phyloP scores from a whole-genome alignment of 2,113 vertebrate species.

The Sylvietta virens region DNA sequence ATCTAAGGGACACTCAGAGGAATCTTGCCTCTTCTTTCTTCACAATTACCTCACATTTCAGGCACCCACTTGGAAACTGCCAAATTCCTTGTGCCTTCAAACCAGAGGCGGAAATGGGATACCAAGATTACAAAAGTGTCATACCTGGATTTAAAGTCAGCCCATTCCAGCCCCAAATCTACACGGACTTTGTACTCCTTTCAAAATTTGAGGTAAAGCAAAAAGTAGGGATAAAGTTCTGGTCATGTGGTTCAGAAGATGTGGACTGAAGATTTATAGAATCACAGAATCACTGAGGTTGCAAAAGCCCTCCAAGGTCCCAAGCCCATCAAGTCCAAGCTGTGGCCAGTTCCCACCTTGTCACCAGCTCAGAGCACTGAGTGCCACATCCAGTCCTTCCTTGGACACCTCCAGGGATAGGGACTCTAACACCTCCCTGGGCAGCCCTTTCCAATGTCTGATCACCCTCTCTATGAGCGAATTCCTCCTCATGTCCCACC shows the following conservation, averaged over 20 bases:
- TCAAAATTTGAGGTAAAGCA: not conserved
- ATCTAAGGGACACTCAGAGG: not conserved
- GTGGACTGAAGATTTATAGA: not conserved
- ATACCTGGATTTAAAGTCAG: not conserved
- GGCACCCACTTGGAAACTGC: not conserved
- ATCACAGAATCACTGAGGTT: not conserved
- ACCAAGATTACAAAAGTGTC: not conserved
- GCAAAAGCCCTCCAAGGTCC: not conserved
- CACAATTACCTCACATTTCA: not conserved
- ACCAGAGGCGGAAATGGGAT: not conserved
- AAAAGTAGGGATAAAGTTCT: not conserved
- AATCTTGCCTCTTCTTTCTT: not conserved
- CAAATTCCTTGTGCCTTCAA: not conserved
- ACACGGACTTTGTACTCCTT: not conserved
- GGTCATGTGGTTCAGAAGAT: not conserved
- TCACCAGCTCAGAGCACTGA: not conserved
- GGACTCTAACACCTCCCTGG: too few relatives aligned
- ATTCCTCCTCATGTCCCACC: not conserved
- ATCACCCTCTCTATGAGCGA: not conserved
- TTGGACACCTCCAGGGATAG: not conserved
- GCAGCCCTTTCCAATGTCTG: rapidly evolving
- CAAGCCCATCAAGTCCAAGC: rapidly evolving
- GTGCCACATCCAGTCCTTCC: rapidly evolving
- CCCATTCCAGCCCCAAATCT: not conserved
- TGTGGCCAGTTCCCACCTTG: rapidly evolving